phyloP scores from a whole-genome alignment of 2,888 invertebrate species.

The Pinctada fucata region DNA sequence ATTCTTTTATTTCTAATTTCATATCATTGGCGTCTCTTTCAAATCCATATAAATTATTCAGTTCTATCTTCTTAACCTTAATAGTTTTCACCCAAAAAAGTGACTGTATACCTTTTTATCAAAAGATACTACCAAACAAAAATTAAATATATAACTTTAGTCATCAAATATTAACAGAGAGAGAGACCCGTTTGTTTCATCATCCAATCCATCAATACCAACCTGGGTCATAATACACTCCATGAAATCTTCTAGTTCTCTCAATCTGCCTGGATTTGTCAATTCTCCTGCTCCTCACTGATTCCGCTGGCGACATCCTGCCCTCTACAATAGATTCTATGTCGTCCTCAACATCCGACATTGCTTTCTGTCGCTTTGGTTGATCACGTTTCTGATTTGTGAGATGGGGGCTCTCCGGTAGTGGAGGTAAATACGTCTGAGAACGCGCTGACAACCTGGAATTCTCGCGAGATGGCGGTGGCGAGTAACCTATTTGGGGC shows the following conservation, averaged over 20 bases:
- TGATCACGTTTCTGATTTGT: slow-evolving; percentile 7
- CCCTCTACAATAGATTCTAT: not conserved
- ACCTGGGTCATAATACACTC: slow-evolving; percentile 37
- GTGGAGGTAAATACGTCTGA: slow-evolving; percentile 19
- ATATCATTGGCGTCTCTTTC: too few relatives aligned
- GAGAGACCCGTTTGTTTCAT: too few relatives aligned
- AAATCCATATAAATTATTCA: too few relatives aligned
- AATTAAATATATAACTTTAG: too few relatives aligned
- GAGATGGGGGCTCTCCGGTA: slow-evolving; percentile 38
- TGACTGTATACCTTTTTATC: too few relatives aligned
- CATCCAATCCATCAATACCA: too few relatives aligned
- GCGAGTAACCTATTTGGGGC: slow-evolving; percentile 39
- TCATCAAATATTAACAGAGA: too few relatives aligned
- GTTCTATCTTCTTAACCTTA: too few relatives aligned
- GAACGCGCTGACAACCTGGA: slow-evolving; percentile 23
- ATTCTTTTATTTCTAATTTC: too few relatives aligned
- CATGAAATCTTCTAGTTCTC: slow-evolving; percentile 29
- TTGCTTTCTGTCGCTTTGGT: slow-evolving; percentile 1
- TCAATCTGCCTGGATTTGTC: not conserved
- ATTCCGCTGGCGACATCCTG: slow-evolving; percentile 4
- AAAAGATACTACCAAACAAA: too few relatives aligned
- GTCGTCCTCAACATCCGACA: not conserved
- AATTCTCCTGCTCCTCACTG: not conserved
- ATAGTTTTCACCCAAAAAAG: too few relatives aligned
- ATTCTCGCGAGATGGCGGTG: slow-evolving; percentile 30